Evolutionary conservation across 1,140 invertebrate species (phyloP), one percentile per base, ranked within the genome.

Genomic region (Trissolcus basalis): DNA sequence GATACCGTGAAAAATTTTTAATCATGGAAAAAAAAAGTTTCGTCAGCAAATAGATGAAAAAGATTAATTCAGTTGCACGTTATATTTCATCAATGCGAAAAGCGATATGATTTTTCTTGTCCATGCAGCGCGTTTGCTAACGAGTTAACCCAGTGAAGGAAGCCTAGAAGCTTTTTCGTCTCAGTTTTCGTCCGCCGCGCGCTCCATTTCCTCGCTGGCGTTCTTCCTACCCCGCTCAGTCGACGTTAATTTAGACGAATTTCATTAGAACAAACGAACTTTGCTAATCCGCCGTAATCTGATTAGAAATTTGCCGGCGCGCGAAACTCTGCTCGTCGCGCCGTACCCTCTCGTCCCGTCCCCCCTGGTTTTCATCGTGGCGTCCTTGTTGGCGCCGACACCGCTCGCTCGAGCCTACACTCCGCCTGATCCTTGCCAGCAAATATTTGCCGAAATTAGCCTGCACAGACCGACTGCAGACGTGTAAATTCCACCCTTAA

Each of bases 191-290:
- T 65, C 61, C 51, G 65, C 51, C 48, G 71, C 56, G 68, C 72
- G 64, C 70, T 74, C 69, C 65, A 68, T 77, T 77, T 77, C 61
- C 68, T 75, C 72, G 14, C 54, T 43, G 50, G 53, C 51, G 53
- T 60, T 51, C 53, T 59, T 44, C 51, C 59, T 53, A 27, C 67
- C 69, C 63, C 51, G 50, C 77, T 9, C 74, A 53, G 65, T 78
- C 77, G 80, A 84, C 82, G 83, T 83, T 84, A 85, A 84, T 86
- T 88, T 88, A 87, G 84, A 87, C 86, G 86, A 88, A 88, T 88
- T 88, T 88, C 86, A 87, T 88, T 88, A 88, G 87, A 87, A 87
- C 86, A 88, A 88, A 88, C 86, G 87, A 88, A 88, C 86, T 87
- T 86, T 86, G 81, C 85, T 88, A 88, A 88, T 88, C 86, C 85